phyloP scores from a whole-genome alignment of 2,797 vertebrate species.

The Bradypodion ventrale region DNA sequence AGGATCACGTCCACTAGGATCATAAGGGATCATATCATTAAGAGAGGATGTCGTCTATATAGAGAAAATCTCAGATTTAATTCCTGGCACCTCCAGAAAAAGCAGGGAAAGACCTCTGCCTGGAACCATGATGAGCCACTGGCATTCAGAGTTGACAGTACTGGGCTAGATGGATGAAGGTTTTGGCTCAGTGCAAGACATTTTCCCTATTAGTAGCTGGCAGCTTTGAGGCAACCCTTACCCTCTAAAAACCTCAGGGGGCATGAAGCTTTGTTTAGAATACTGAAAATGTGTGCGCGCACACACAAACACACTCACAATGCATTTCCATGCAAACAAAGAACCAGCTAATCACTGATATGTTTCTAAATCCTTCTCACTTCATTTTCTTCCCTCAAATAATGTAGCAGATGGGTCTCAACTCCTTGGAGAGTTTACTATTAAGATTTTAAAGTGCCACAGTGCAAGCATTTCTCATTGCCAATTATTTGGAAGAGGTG shows the following conservation, averaged over 20 bases:
- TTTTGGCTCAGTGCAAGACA: not conserved
- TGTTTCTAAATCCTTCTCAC: conserved; percentile 20
- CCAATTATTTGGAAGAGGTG: not conserved
- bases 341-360: not conserved
- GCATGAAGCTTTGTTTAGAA: conserved; percentile 15
- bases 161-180: not conserved
- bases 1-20: not conserved
- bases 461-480: not conserved
- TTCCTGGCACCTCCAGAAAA: not conserved
- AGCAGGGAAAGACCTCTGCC: not conserved
- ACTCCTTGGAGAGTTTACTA: conserved; percentile 15
- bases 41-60: not conserved
- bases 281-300: not conserved
- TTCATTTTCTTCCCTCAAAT: conserved; percentile 4
- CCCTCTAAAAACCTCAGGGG: not conserved
- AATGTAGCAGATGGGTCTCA: not conserved
- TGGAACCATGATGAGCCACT: not conserved
- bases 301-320: not conserved
- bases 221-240: not conserved
- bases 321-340: conserved; percentile 10
- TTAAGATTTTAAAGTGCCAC: conserved; percentile 7
- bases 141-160: not conserved
- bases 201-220: not conserved
- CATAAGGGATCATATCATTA: not conserved
- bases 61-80: not conserved